Evolutionary conservation across 2,797 vertebrate genomes (phyloP).

Genomic region (Sebastolobus alascanus): DNA sequence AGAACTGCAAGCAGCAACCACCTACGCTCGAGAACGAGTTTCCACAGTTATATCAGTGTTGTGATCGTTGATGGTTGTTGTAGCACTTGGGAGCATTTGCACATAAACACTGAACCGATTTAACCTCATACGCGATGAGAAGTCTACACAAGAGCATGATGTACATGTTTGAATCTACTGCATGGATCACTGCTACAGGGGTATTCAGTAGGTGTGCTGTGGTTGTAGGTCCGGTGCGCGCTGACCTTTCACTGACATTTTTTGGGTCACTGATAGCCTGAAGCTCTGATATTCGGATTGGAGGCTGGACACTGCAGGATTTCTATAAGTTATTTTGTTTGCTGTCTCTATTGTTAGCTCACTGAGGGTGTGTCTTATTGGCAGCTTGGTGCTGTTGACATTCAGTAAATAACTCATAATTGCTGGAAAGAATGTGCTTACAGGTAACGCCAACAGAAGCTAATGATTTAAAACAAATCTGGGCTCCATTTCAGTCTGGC

Average conservation of each 20-base stretch:
- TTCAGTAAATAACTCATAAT: constrained; percentile 19
- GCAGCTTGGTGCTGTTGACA: not conserved
- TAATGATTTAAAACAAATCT: not conserved
- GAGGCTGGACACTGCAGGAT: too few species aligned
- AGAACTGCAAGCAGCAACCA: constrained; percentile 30
- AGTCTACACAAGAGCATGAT: not conserved
- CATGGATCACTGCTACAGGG: not conserved
- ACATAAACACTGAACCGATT: not conserved
- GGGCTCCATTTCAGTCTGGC: not conserved
- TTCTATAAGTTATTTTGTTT: not conserved
- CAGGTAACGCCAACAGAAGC: not conserved
- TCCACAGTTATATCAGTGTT: constrained; percentile 3
- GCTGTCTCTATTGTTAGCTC: not conserved
- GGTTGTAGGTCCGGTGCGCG: not conserved
- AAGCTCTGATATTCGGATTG: constrained; percentile 5
- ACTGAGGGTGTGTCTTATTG: constrained; percentile 6
- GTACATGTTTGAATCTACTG: not conserved
- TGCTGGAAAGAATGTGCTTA: constrained; percentile 16
- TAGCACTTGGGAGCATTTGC: constrained; percentile 1
- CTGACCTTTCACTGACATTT: constrained; percentile 14
- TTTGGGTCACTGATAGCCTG: not conserved
- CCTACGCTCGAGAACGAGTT: constrained; percentile 21
- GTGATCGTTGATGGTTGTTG: not conserved
- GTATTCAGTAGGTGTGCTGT: constrained; percentile 1
- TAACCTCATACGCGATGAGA: not conserved